phyloP scores from a whole-genome alignment of 2,888 invertebrate species.

The Andrena praecox region DNA sequence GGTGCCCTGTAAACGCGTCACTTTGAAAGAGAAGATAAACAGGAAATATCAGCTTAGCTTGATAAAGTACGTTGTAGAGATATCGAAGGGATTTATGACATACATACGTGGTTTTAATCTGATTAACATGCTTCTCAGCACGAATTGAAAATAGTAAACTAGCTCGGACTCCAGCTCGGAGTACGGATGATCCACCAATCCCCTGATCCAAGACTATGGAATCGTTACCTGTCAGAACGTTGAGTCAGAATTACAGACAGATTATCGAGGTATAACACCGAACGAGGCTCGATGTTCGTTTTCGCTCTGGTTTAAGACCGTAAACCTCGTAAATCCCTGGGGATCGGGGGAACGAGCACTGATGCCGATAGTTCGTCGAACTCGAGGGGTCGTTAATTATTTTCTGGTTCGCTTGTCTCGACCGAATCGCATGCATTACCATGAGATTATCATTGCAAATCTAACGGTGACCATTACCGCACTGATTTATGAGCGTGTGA shows the following conservation, averaged over 20 bases:
- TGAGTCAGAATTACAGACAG: constrained; percentile 26
- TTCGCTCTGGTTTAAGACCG: constrained; percentile 44
- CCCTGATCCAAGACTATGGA: not conserved
- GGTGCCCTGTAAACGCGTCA: constrained; percentile 15
- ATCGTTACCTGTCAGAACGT: not conserved
- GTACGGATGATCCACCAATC: not conserved
- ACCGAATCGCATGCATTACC: constrained; percentile 73
- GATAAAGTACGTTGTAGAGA: not conserved
- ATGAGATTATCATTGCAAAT: constrained; percentile 76
- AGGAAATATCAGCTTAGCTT: not conserved
- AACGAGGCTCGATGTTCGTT: constrained; percentile 35
- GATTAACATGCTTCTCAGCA: not conserved
- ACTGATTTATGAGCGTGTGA: constrained; percentile 73
- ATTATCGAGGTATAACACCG: constrained; percentile 41
- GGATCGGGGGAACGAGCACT: constrained; percentile 41
- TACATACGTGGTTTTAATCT: too few species aligned
- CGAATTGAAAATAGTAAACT: not conserved
- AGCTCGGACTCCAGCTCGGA: not conserved
- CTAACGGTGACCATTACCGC: constrained; percentile 71
- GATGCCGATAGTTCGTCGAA: constrained; percentile 62
- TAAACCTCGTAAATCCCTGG: constrained; percentile 63
- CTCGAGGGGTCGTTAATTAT: constrained; percentile 72
- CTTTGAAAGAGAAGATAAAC: not conserved
- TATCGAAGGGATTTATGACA: not conserved
- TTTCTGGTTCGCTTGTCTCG: constrained; percentile 67